Percentiles rank a stretch among this genome's conserved stretches.
Conservation (phyloP, 2,888 invertebrate genomes). For the Portevinia maculata region DNA sequence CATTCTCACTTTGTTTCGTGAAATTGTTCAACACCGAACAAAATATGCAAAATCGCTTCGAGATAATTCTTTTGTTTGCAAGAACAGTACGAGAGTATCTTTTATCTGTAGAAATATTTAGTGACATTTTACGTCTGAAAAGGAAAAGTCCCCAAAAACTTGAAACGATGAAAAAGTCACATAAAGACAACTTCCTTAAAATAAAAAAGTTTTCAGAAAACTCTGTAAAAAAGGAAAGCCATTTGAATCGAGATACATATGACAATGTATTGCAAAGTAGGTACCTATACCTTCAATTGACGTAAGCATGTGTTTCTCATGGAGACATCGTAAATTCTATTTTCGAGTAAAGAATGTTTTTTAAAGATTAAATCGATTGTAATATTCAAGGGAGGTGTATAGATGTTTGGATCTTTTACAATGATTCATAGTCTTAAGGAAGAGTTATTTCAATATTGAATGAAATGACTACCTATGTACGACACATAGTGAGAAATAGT, state of each 20-base stretch:
- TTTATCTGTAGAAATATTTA: conserved; percentile 8
- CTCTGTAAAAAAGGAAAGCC: not conserved
- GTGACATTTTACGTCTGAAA: conserved; percentile 25
- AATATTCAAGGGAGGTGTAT: no score
- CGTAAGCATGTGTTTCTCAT: no score
- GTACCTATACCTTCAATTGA: no score
- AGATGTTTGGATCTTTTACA: no score
- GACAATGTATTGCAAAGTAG: no score
- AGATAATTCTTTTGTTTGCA: conserved; percentile 46
- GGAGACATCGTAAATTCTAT: no score
- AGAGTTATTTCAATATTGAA: no score
- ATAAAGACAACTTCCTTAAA: not conserved
- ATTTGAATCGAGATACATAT: not conserved
- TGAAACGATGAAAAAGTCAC: conserved; percentile 1
- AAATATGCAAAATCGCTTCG: conserved; percentile 50
- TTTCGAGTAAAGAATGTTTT: no score
- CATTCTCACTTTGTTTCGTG: conserved; percentile 41
- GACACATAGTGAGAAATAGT: no score
- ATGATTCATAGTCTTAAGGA: no score
- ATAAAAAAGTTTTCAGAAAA: not conserved
- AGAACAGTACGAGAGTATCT: conserved; percentile 16
- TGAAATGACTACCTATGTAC: no score
- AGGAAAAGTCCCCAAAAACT: conserved; percentile 10
- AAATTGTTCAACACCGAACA: conserved; percentile 48
- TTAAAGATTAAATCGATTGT: no score